Base-by-base conservation (phyloP, 2,888 invertebrate species). In the Agelastica alni region DNA sequence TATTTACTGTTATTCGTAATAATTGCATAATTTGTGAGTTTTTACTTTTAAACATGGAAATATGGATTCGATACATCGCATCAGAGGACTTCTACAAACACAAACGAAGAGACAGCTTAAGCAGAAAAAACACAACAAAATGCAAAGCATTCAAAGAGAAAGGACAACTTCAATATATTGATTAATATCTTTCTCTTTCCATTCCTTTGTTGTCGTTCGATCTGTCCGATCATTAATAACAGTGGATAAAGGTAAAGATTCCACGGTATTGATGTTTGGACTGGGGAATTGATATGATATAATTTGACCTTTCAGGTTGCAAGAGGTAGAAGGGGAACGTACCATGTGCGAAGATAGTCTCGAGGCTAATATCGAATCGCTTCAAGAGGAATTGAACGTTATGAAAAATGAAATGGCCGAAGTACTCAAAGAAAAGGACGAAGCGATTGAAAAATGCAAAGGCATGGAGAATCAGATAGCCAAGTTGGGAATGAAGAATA, bases 221-320 rank as follows among this genome's bases (percentile, higher is more conserved):
- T n/a, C n/a, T n/a, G n/a, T n/a, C n/a, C n/a, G n/a, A n/a, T n/a
- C n/a, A n/a, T n/a, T n/a, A n/a, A n/a, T n/a, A n/a, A 7, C 26
- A 12, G 37, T 39, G 37, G 37, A 39, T 20, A 6, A n/a, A 70
- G 71, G 72, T 72, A 70, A 72, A 70, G 61, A 65, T 60, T 59
- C 67, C 69, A 63, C 62, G 59, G 59, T 64, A 58, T 46, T 44
- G 52, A 43, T 56, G 60, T 54, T 58, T 54, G 60, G 54, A 52
- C 60, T 39, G 60, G 60, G 58, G 70, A 62, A 75, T 70, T 76
- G 75, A 75, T 70, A 69, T 75, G 72, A 75, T 73, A 74, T 65
- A 61, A 62, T 61, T 68, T 59, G 64, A 67, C 66, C 71, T 69
- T 73, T 65, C 72, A 76, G 76, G 65, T 63, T 72, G 61, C 66